A percentile compares a stretch with the other conserved stretches of the same genome.
phyloP scores from a whole-genome alignment of 1,140 invertebrate species.

The Eurosta solidaginis region DNA sequence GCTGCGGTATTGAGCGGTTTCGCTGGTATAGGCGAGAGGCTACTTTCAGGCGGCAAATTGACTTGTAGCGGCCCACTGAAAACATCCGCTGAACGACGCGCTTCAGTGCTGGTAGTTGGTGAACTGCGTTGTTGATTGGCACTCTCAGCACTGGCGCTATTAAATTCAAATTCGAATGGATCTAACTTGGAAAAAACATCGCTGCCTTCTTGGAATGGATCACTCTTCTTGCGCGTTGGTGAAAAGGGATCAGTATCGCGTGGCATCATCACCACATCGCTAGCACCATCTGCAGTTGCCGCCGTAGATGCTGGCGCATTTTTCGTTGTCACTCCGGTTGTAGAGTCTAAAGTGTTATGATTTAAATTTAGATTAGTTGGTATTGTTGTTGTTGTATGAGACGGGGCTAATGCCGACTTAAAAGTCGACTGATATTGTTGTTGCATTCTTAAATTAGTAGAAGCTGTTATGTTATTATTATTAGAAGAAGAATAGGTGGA shows the following conservation, averaged over 20 bases:
- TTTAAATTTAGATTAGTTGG: constrained; percentile 52
- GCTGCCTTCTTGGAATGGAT: constrained; percentile 70
- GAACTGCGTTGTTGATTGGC: background rate
- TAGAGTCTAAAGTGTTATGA: constrained; percentile 54
- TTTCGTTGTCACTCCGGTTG: constrained; percentile 2
- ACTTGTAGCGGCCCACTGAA: constrained; percentile 70
- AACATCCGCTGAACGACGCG: constrained; percentile 17
- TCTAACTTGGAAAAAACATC: constrained; percentile 65
- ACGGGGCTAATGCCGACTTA: constrained; percentile 4
- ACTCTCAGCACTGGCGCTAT: constrained; percentile 32
- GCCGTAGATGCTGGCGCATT: no score
- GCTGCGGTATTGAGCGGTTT: constrained; percentile 29
- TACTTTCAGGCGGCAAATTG: constrained; percentile 67
- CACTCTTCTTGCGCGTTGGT: constrained; percentile 61
- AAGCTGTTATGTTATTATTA: constrained; percentile 29
- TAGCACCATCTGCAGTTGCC: constrained; percentile 31
- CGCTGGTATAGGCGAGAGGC: background rate
- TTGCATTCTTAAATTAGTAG: constrained; percentile 22
- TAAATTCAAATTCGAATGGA: constrained; percentile 67
- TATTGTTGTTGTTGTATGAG: constrained; percentile 35
- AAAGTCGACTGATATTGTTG: constrained; percentile 23
- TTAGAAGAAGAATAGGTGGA: constrained; percentile 38
- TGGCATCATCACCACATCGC: constrained; percentile 53
- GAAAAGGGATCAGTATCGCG: constrained; percentile 59
- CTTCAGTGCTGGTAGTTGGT: background rate